Percentiles rank a stretch among this genome's conserved stretches.
Evolutionary conservation across 2,113 vertebrate genomes (phyloP).

Genomic region (Halichoeres trimaculatus): DNA sequence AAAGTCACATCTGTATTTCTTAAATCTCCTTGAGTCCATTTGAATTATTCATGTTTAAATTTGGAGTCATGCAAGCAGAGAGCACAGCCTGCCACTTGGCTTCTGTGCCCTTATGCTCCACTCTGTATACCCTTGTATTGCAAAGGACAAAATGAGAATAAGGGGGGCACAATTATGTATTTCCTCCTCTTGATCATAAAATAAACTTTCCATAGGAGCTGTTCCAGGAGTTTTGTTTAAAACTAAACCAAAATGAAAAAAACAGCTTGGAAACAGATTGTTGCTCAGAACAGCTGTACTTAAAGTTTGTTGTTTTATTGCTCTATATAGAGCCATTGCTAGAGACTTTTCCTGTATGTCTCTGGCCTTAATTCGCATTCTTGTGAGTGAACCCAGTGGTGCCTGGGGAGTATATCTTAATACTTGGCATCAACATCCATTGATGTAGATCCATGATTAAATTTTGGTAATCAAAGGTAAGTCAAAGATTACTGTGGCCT

Average conservation of each 20-base stretch:
- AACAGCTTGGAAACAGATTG: background rate
- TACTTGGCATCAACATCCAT: too few relatives aligned
- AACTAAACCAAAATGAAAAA: background rate
- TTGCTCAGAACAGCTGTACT: background rate
- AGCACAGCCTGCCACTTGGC: conserved; percentile 18
- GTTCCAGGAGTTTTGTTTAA: background rate
- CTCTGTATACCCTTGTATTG: background rate
- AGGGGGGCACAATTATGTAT: background rate
- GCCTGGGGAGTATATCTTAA: too few relatives aligned
- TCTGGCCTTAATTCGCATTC: background rate
- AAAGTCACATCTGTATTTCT: conserved; percentile 27
- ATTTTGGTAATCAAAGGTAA: background rate
- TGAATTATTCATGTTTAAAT: conserved; percentile 48
- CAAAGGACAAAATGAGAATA: background rate
- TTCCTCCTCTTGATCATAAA: conserved; percentile 4
- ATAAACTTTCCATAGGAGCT: too few relatives aligned
- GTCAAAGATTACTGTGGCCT: too few relatives aligned
- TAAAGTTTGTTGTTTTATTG: background rate
- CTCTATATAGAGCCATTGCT: too few relatives aligned
- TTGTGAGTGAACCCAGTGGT: too few relatives aligned
- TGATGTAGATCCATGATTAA: too few relatives aligned
- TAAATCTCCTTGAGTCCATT: conserved; percentile 25
- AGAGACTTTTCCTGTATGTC: background rate
- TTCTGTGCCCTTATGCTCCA: conserved; percentile 6
- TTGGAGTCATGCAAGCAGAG: conserved; percentile 24